phyloP scores from a whole-genome alignment of 2,113 vertebrate genomes.

The Mus spicilegus region DNA sequence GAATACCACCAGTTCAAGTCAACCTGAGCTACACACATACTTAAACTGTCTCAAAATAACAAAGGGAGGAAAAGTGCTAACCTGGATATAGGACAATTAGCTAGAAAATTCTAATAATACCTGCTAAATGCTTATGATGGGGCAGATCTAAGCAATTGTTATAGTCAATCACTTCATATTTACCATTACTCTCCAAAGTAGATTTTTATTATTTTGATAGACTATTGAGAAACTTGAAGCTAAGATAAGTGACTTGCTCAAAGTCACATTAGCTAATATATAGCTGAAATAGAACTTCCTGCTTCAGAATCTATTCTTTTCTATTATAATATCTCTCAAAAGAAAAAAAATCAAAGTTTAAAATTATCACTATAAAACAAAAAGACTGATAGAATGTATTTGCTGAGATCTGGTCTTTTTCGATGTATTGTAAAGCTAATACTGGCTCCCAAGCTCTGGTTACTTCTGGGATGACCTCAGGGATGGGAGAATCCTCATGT shows the following conservation, averaged over 20 bases:
- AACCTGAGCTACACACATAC: not conserved
- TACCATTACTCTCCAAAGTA: not conserved
- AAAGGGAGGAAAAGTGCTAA: not conserved
- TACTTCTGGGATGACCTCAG: too few species aligned
- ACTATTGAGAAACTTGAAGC: constrained; percentile 11
- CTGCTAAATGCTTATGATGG: not conserved
- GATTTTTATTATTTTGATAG: not conserved
- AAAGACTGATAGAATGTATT: not conserved
- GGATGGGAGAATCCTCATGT: too few species aligned
- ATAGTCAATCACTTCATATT: constrained; percentile 27
- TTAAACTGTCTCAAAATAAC: not conserved
- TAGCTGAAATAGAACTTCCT: not conserved
- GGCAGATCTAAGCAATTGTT: constrained; percentile 24
- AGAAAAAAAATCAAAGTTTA: constrained; percentile 35
- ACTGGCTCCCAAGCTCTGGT: too few species aligned
- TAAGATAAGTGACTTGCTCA: not conserved
- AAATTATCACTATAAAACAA: not conserved
- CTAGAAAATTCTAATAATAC: not conserved
- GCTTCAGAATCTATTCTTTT: not conserved
- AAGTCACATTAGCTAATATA: constrained; percentile 15
- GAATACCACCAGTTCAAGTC: not conserved
- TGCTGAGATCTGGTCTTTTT: not conserved
- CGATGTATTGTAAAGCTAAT: too few species aligned
- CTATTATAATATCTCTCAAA: not conserved
- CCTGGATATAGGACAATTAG: not conserved